Percentiles rank a stretch among this genome's conserved stretches.
Conservation (phyloP, 2,888 invertebrate genomes). For the Scaptomyza polygonia region DNA sequence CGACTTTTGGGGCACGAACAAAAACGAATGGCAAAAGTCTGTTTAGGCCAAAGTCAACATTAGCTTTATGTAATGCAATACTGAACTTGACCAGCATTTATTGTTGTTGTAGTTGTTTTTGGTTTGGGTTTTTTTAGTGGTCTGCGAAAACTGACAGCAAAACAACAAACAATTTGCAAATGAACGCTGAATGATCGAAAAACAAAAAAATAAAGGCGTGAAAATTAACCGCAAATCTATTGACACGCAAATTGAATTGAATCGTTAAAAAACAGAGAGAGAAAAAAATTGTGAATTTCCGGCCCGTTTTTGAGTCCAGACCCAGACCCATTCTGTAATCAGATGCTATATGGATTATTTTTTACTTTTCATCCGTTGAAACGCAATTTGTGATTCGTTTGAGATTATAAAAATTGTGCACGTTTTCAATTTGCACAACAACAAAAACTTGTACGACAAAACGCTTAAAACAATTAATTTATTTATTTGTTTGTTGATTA, state of each 20-base stretch:
- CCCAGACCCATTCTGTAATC: slow-evolving; percentile 6
- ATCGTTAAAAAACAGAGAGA: not conserved
- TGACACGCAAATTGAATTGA: slow-evolving; percentile 22
- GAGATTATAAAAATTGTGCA: slow-evolving; percentile 22
- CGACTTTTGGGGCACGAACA: slow-evolving; percentile 43
- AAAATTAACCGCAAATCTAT: slow-evolving; percentile 29
- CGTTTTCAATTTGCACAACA: not conserved
- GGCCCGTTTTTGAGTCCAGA: slow-evolving; percentile 12
- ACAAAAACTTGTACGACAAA: slow-evolving; percentile 24
- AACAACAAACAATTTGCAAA: slow-evolving; percentile 71
- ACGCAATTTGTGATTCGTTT: slow-evolving; percentile 41
- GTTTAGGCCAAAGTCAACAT: slow-evolving; percentile 51
- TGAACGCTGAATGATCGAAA: slow-evolving; percentile 14
- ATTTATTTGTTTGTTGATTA: slow-evolving; percentile 7
- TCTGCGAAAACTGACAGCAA: slow-evolving; percentile 62
- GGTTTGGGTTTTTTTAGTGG: slow-evolving; percentile 25
- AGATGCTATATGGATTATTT: slow-evolving; percentile 10
- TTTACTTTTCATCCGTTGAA: slow-evolving; percentile 7
- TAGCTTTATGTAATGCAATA: slow-evolving; percentile 41
- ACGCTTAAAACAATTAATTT: slow-evolving; percentile 19
- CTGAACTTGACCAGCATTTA: slow-evolving; percentile 35
- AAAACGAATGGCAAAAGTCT: slow-evolving; percentile 34
- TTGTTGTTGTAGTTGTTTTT: slow-evolving; percentile 8
- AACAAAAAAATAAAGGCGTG: slow-evolving; percentile 45
- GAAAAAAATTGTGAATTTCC: slow-evolving; percentile 7